Evolutionary conservation across 2,113 vertebrate genomes (phyloP), one percentile per base, ranked within the genome.

Genomic region (Plotosus lineatus): DNA sequence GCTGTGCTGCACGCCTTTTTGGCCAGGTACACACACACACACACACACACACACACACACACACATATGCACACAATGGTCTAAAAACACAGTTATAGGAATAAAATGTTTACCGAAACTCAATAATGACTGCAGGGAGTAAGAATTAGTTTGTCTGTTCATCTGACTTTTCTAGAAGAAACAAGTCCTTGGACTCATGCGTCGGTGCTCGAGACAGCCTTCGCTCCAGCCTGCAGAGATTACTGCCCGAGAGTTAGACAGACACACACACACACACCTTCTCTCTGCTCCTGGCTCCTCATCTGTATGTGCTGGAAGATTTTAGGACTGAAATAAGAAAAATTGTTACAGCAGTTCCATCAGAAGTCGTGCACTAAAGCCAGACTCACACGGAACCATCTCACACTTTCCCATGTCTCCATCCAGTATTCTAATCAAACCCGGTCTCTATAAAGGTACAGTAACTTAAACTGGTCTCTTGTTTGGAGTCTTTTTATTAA

Each of bases 1-100:
- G 92, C 94, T 1, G 92, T 97, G 77, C 94, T 99, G 75, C 88
- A 94, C 6, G 97, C 95, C 14, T 98, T 99, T 86, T 83, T 99
- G 90, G 93, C 94, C 90, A 97, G 97, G 98, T 99, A 93, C 96
- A 38, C 12, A 36, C 5, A 42, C 42, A 36, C n/a, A 36, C 15
- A 50, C 53, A 42, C 28, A 31, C 65, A 56, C 23, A 40, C 48
- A 36, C 65, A 74, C 31, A 33, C 15, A 66, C 68, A 77, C 48
- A 31, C 51, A 68, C 76, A 58, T 50, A 68, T 40, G 51, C 66
- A 55, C 58, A 53, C 10, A 44, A 15, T 26, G 26, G n/a, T 4
- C 21, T 65, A 28, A 63, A 53, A 17, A 51, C 31, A 21, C 28
- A 63, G 3, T 9, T 33, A 33, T 7, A 8, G 36, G 17, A 36